Conservation (phyloP, 1,140 invertebrate genomes). For the Ditylenchus dipsaci region DNA sequence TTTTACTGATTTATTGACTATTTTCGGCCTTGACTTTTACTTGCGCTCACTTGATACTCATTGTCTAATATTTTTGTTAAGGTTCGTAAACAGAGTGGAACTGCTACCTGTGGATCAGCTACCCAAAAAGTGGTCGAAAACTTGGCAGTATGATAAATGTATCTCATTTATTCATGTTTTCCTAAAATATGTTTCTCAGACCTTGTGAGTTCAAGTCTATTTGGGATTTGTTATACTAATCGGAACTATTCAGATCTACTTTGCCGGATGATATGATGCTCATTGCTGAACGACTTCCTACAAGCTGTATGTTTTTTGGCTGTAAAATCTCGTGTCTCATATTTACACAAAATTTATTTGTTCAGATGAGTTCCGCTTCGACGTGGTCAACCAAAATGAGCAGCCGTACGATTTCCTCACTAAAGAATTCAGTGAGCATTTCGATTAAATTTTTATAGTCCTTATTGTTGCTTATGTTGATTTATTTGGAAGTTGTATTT, state of each 20-base stretch:
- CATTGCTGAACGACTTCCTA: neutral
- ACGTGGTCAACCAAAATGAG: neutral
- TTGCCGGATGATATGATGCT: neutral
- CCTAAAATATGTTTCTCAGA: neutral
- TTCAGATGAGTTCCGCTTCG: neutral
- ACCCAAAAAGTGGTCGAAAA: conserved; percentile 4
- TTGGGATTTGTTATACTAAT: neutral
- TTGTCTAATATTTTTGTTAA: too few species aligned
- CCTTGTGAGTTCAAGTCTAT: too few species aligned
- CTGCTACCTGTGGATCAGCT: conserved; percentile 6
- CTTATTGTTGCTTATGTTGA: conserved; percentile 3
- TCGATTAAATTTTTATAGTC: neutral
- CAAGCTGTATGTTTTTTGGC: neutral
- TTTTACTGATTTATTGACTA: too few species aligned
- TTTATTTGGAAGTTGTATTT: neutral
- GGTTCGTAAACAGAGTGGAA: neutral
- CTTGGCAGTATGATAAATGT: conserved; percentile 1
- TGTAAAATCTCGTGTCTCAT: too few species aligned
- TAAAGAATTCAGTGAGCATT: conserved; percentile 3
- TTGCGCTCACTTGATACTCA: too few species aligned
- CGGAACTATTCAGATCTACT: neutral
- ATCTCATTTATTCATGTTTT: neutral
- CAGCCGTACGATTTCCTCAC: neutral
- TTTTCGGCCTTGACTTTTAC: neutral
- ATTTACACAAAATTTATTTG: too few species aligned